Evolutionary conservation across 2,888 invertebrate species (phyloP).

Genomic region (Orchesellides sinensis): DNA sequence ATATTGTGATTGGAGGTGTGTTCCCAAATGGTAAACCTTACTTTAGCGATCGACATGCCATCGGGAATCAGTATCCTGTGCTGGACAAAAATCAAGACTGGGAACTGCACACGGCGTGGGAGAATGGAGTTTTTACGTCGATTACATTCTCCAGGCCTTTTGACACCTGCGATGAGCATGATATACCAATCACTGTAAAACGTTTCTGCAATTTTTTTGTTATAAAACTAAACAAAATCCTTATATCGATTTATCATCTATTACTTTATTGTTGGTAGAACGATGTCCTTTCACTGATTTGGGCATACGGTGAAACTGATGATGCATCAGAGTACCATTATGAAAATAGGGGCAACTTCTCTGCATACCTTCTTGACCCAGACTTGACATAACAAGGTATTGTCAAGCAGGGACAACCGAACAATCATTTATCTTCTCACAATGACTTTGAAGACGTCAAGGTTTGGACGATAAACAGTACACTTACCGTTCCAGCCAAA

Average conservation of each 20-base stretch:
- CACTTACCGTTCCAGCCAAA: not conserved
- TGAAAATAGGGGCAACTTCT: constrained; percentile 27
- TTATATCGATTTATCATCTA: no score
- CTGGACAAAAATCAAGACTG: not conserved
- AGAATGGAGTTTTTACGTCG: not conserved
- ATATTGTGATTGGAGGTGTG: constrained; percentile 49
- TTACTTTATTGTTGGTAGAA: constrained; percentile 9
- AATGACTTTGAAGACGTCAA: not conserved
- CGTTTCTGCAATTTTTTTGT: no score
- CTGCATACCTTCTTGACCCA: constrained; percentile 27
- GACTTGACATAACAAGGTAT: constrained; percentile 1
- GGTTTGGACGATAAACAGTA: not conserved
- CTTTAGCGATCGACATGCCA: constrained; percentile 16
- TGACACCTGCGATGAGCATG: not conserved
- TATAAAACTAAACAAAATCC: no score
- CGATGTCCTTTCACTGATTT: constrained; percentile 12
- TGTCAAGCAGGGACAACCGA: not conserved
- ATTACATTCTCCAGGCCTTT: not conserved
- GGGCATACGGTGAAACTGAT: constrained; percentile 38
- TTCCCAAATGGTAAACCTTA: constrained; percentile 18
- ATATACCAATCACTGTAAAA: not conserved
- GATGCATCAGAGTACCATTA: constrained; percentile 30
- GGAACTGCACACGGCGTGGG: not conserved
- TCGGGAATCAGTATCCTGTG: not conserved
- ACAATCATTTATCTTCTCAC: not conserved